Evolutionary conservation across 2,113 vertebrate genomes (phyloP).

Genomic region (Scytalopus superciliaris): DNA sequence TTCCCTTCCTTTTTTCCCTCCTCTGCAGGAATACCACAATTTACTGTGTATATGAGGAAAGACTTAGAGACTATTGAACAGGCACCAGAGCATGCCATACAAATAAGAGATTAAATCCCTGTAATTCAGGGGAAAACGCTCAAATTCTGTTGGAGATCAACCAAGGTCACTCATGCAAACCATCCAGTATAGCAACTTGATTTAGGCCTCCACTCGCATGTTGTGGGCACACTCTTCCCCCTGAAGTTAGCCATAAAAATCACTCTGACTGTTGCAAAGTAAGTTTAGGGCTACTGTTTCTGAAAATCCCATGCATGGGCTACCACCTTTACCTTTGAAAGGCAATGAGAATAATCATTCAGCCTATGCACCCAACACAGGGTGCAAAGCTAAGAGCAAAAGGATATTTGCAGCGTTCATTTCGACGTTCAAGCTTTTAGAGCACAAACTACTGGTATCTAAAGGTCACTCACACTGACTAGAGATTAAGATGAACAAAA

Average conservation of each 20-base stretch:
- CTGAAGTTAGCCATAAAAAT: background rate
- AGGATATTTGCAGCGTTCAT: background rate
- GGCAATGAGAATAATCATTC: background rate
- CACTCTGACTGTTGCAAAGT: background rate
- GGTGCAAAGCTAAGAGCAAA: background rate
- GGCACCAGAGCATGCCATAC: background rate
- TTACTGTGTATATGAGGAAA: background rate
- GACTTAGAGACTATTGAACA: background rate
- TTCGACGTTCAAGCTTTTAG: background rate
- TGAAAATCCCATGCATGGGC: background rate
- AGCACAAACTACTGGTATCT: background rate
- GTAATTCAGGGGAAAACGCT: background rate
- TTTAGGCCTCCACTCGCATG: background rate
- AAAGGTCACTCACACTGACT: background rate
- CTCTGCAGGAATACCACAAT: background rate
- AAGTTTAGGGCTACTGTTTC: background rate
- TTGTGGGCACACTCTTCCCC: background rate
- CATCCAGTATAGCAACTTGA: rapidly evolving
- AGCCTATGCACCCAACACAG: background rate
- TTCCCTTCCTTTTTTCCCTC: background rate
- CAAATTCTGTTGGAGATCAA: background rate
- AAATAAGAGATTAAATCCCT: background rate
- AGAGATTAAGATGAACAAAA: background rate
- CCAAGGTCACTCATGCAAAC: background rate
- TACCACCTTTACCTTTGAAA: background rate